Base-by-base conservation (phyloP, 2,113 vertebrate species). In the Micronycteris hirsuta region DNA sequence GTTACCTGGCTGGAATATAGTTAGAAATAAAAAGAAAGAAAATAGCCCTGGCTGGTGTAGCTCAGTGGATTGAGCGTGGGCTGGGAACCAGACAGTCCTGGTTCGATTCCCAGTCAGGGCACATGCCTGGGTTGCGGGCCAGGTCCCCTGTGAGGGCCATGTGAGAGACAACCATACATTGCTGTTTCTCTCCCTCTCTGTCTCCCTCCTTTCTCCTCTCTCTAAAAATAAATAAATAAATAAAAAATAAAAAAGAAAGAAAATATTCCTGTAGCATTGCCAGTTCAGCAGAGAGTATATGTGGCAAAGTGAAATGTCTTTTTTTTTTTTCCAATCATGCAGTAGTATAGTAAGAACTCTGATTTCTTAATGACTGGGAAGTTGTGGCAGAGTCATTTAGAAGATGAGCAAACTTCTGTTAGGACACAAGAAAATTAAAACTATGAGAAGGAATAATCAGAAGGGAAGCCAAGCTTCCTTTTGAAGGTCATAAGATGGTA, bases 401-500 rank as follows among this genome's bases (percentile, higher is more conserved):
- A 96, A 93, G 47, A 78, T 87, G 94, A 77, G 13, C 54, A 92
- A 45, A 80, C 90, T 94, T 22, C 33, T 92, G 2, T 94, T 94
- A 20, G 24, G 85, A 77, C 13, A 92, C 5, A 24, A 77, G 61
- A 33, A 86, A 92, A 77, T 85, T 92, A 92, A 86, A 90, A 67
- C 26, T 86, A 45, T n/a, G 10, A 85, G 45, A 28, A 94, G 20
- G 54, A 95, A 61, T 78, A 89, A 83, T 83, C 71, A 90, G n/a
- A 85, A 77, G 36, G 54, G 31, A 77, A 92, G 84, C 28, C 76
- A 77, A 65, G 12, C 43, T 77, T 92, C 41, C 38, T 92, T 38
- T 83, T 68, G 73, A 92, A 89, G 15, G 24, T 78, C 74, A 67
- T 16, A 36, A 45, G 17, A 67, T 83, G 36, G 38, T 90, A 0